Evolutionary conservation across 1,140 invertebrate species (phyloP).

Genomic region (Heliconius himera): DNA sequence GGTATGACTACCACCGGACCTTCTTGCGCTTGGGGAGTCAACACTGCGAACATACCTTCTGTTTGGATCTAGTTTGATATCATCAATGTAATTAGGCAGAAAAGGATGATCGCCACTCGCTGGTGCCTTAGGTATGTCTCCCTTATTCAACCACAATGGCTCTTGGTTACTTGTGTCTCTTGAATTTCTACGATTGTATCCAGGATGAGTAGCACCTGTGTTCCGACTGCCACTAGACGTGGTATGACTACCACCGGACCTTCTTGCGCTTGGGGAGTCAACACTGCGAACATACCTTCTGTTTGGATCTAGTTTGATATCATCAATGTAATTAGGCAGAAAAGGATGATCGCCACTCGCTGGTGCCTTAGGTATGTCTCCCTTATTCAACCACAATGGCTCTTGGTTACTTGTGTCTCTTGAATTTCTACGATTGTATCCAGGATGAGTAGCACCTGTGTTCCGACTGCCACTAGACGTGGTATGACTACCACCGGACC

Average conservation of each 20-base stretch:
- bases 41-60: constrained; percentile 50
- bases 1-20: constrained; percentile 47
- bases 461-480: too few species aligned
- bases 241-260: too few species aligned
- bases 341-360: constrained; percentile 53
- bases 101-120: constrained; percentile 53
- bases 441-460: too few species aligned
- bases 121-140: constrained; percentile 48
- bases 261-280: too few species aligned
- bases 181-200: too few species aligned
- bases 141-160: constrained; percentile 41
- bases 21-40: constrained; percentile 53
- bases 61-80: constrained; percentile 52
- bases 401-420: too few species aligned
- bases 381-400: constrained; percentile 58
- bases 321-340: constrained; percentile 54
- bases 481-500: too few species aligned
- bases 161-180: too few species aligned
- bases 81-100: constrained; percentile 53
- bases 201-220: too few species aligned
- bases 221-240: too few species aligned
- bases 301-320: constrained; percentile 52
- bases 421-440: too few species aligned
- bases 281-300: too few species aligned
- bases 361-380: constrained; percentile 48